Evolutionary conservation across 2,113 vertebrate species (phyloP).

Genomic region (Podarcis raffonei): DNA sequence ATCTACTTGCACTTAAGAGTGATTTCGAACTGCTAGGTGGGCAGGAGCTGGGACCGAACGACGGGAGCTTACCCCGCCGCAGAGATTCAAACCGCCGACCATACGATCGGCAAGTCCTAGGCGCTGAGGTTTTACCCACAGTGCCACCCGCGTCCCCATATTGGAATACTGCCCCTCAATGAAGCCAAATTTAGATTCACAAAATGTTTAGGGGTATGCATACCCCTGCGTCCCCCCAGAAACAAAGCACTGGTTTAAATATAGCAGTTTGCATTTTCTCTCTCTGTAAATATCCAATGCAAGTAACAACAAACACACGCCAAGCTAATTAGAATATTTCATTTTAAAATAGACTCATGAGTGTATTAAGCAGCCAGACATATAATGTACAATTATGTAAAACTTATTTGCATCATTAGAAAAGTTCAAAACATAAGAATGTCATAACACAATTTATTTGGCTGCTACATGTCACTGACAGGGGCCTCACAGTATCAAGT

Average conservation of each 20-base stretch:
- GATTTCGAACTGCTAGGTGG: too few relatives aligned
- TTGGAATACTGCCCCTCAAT: too few relatives aligned
- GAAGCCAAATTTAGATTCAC: too few relatives aligned
- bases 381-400: background rate
- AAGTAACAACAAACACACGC: background rate
- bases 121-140: too few relatives aligned
- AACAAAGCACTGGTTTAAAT: background rate
- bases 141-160: too few relatives aligned
- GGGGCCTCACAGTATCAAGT: fast-evolving
- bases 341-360: background rate
- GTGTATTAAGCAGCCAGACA: background rate
- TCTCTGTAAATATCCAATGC: background rate
- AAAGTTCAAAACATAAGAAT: background rate
- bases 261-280: background rate
- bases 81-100: too few relatives aligned
- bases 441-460: background rate
- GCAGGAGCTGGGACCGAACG: too few relatives aligned
- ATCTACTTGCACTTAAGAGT: too few relatives aligned
- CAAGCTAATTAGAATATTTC: background rate
- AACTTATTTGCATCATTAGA: background rate
- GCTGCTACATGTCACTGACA: fast-evolving
- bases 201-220: too few relatives aligned
- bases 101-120: too few relatives aligned
- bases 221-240: too few relatives aligned
- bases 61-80: too few relatives aligned